Base-by-base conservation (phyloP, 1,140 invertebrate genomes). In the Cydia fagiglandana region DNA sequence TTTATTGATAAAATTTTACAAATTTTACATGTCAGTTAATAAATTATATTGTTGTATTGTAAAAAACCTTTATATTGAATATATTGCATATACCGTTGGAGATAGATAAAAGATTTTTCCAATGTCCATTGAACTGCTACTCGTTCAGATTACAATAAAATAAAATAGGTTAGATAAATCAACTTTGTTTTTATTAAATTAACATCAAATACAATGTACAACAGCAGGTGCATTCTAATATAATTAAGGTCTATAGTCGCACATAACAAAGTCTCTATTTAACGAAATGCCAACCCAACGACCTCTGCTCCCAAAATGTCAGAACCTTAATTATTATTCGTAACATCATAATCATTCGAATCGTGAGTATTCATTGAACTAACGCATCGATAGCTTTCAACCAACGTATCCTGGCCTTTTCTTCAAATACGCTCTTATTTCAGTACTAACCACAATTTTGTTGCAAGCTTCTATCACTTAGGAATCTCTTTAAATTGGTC, bases 331-430 rank as follows among this genome's bases (percentile, higher is more conserved):
- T 92, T 92, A 75, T 75, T 75, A 88, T 86, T 86, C 79, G 79
- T 87, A 87, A 92, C 91, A 90, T 90, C 87, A 87, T 92, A 90
- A 92, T 92, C 88, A 83, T 86, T 82, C 70, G 74, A 83, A 83
- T 87, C 88, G 85, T 89, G 85, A 90, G 86, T 82, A 83, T 87
- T 88, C 87, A 89, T 83, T 81, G 80, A 83, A 83, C 80, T 82
- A 81, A 77, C 76, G 80, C 83, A 84, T 84, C 86, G 86, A 88
- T 83, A 79, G 78, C 73, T 75, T 30, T 64, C 74, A 78, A 73
- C 88, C 84, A 90, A 76, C 83, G 61, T 84, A 89, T 81, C 53
- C 73, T 75, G 81, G 82, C 79, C 79, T 77, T 73, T 47, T 50
- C 78, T 73, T 53, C 79, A 70, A 73, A 75, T 75, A 45, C 64